These are phyloP conservation scores for Mystacornis crossleyi DNA, from an alignment of 2,113 vertebrate species.

Conservation along the genomic window DNA sequence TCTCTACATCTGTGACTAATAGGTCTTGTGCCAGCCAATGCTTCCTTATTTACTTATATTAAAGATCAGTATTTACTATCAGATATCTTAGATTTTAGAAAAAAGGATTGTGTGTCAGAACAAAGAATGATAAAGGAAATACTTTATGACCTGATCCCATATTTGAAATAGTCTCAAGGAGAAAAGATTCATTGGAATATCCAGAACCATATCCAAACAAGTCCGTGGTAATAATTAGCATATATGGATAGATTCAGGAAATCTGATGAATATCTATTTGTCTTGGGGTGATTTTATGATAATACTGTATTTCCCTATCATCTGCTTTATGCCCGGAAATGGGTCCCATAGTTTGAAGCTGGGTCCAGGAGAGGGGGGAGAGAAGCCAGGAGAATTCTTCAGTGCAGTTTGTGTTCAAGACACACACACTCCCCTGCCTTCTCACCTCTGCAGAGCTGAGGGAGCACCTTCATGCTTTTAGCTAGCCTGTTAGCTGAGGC, in stretches of 20 bases:
- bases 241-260: neutral
- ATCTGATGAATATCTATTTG: neutral
- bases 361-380: too few species aligned
- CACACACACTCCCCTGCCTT: too few species aligned
- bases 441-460: too few species aligned
- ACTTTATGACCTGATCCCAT: neutral
- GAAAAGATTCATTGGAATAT: neutral
- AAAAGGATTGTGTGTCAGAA: neutral
- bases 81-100: neutral
- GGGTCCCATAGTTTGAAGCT: too few species aligned
- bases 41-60: neutral
- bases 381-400: too few species aligned
- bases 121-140: neutral
- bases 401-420: too few species aligned
- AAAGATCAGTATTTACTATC: neutral
- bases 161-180: neutral
- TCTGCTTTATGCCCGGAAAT: too few species aligned
- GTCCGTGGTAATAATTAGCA: neutral
- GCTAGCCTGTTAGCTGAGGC: too few species aligned
- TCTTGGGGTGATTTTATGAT: too few species aligned
- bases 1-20: neutral
- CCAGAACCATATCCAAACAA: neutral
- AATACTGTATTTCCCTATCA: too few species aligned
- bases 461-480: too few species aligned
- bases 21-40: neutral